phyloP scores from a whole-genome alignment of 1,140 invertebrate genomes.

The Coptotermes formosanus region DNA sequence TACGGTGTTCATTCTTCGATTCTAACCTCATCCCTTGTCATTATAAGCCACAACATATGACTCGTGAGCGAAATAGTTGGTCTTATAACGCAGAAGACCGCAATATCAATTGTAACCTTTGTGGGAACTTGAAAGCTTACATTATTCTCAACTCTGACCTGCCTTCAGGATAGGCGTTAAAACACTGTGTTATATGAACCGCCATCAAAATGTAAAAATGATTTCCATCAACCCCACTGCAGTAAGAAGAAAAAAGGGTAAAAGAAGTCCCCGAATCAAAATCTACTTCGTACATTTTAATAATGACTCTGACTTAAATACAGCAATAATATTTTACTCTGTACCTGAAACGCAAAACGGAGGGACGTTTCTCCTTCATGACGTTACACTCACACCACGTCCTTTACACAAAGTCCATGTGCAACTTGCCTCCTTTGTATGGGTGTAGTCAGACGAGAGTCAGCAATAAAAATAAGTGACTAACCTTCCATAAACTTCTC shows the following conservation, averaged over 20 bases:
- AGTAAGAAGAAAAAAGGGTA: background rate
- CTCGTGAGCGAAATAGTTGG: no score
- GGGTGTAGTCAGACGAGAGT: background rate
- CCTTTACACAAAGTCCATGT: background rate
- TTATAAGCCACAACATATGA: no score
- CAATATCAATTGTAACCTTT: no score
- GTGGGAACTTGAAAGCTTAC: no score
- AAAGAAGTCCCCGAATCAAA: background rate
- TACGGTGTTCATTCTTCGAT: no score
- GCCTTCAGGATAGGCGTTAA: background rate
- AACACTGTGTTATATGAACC: background rate
- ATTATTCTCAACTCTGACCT: no score
- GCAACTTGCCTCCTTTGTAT: background rate
- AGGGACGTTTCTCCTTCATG: no score
- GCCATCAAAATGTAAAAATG: constrained; percentile 9
- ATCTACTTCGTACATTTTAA: constrained; percentile 6
- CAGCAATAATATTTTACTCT: constrained; percentile 8
- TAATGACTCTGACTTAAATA: constrained; percentile 16
- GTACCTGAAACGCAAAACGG: background rate
- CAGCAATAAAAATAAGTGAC: background rate
- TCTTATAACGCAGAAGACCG: no score
- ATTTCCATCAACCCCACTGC: background rate
- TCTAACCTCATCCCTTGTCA: no score
- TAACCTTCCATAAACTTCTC: constrained; percentile 29
- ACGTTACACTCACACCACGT: no score